Evolutionary conservation across 1,140 invertebrate genomes (phyloP), one percentile per base, ranked within the genome.

Genomic region (Spodoptera litura): DNA sequence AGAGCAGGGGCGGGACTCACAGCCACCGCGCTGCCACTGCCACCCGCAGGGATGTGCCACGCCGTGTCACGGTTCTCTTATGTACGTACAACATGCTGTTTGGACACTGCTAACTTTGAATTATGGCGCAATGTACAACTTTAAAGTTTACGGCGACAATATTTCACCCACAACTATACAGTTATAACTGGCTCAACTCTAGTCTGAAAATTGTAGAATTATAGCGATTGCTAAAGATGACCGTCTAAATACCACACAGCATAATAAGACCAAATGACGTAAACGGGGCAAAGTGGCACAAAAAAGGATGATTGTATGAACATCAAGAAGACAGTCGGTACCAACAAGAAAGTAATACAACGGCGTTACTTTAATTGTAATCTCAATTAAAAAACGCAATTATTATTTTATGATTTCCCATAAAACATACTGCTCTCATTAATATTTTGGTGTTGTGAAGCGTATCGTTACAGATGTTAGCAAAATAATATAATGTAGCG

Each of bases 1-100:
- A 86, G 85, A 85, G 78, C 81, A 87, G 86, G 90, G 88, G 89
- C 84, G 85, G 85, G 84, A 80, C 84, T 76, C 58, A 56, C 68
- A 81, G 78, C 85, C 81, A 81, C 83, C 80, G 85, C 80, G 77
- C 82, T 81, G 85, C 85, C 62, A 38, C 82, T 73, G 79, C 80
- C 80, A 81, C 80, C 85, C 80, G 82, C 81, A 82, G 80, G 83
- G 82, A 81, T 85, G 80, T 76, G 55, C 77, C 79, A 31, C 74
- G 58, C 78, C 51, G 53, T 78, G 73, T 77, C 66, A 79, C 72
- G 81, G 15, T 51, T 68, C 62, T 71, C 55, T 77, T 62, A 79
- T 73, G 25, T 71, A 72, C 72, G 25, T 71, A 72, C 72, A 38
- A 74, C 64, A 79, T 79, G 31, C 51, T 81, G 79, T 81, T 80